Conservation (phyloP, 2,113 vertebrate species). For the Egretta garzetta region DNA sequence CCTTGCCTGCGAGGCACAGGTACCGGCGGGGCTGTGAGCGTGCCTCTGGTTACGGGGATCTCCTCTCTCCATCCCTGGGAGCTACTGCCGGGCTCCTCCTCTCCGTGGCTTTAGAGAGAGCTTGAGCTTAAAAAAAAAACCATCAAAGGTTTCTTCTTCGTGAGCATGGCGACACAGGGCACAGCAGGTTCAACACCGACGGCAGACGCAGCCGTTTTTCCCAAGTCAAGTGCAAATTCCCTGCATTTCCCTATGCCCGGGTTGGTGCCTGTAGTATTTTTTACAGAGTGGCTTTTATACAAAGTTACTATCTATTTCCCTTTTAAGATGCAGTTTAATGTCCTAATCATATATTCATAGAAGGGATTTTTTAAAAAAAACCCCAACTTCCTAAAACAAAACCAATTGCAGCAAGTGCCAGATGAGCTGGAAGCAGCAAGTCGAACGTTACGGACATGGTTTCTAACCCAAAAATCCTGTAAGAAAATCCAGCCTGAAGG, state of each 20-base stretch:
- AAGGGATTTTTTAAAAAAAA: background rate
- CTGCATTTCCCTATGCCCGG: accelerated
- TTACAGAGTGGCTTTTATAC: background rate
- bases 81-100: background rate
- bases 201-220: background rate
- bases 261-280: background rate
- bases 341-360: background rate
- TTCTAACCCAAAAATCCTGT: background rate
- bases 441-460: background rate
- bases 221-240: background rate
- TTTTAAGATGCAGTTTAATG: background rate
- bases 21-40: accelerated
- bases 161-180: accelerated
- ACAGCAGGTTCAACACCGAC: accelerated
- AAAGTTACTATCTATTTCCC: background rate
- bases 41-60: background rate
- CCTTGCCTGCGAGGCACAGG: background rate
- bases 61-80: background rate
- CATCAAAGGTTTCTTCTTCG: accelerated
- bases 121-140: background rate
- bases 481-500: slow-evolving; percentile 14
- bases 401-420: background rate
- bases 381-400: background rate
- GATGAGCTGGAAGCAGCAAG: background rate
- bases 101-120: accelerated